These are phyloP conservation scores for Sogatella furcifera DNA, from an alignment of 1,140 invertebrate genomes.

Conservation along the genomic window DNA sequence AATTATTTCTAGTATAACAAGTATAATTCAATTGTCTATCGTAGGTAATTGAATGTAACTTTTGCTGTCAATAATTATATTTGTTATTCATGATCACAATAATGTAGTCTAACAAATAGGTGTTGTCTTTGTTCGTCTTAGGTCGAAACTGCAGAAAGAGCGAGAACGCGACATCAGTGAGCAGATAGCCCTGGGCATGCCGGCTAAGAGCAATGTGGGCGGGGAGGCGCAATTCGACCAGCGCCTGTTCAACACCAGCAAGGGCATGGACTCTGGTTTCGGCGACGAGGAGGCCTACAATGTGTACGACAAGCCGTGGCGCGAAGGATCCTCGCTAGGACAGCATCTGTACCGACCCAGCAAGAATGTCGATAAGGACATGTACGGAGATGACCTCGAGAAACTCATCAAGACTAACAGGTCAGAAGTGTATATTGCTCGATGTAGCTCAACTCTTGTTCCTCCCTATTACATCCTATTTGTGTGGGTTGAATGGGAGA, in stretches of 20 bases:
- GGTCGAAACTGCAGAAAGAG: conserved; percentile 77
- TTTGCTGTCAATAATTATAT: too few species aligned
- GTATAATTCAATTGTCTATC: too few species aligned
- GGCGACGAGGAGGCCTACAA: conserved; percentile 96
- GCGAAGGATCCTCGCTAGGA: conserved; percentile 68
- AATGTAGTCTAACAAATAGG: too few species aligned
- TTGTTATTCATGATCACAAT: too few species aligned
- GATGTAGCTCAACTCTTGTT: too few species aligned
- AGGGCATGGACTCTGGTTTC: conserved; percentile 94
- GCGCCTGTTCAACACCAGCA: conserved; percentile 87
- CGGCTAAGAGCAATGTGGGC: conserved; percentile 61
- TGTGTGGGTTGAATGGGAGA: too few species aligned
- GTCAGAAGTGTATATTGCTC: conserved; percentile 30
- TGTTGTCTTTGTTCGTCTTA: conserved; percentile 26
- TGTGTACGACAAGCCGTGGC: conserved; percentile 95
- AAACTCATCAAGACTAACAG: conserved; percentile 79
- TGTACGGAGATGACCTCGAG: conserved; percentile 82
- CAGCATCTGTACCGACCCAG: conserved; percentile 87
- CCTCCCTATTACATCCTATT: too few species aligned
- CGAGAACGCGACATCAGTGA: conserved; percentile 96
- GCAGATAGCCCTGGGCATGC: conserved; percentile 94
- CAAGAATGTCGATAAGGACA: conserved; percentile 79
- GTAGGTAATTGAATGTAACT: too few species aligned
- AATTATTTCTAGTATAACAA: too few species aligned
- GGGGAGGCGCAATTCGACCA: conserved; percentile 92